Conservation (phyloP, 2,113 vertebrate genomes). For the Syngnathoides biaculeatus region DNA sequence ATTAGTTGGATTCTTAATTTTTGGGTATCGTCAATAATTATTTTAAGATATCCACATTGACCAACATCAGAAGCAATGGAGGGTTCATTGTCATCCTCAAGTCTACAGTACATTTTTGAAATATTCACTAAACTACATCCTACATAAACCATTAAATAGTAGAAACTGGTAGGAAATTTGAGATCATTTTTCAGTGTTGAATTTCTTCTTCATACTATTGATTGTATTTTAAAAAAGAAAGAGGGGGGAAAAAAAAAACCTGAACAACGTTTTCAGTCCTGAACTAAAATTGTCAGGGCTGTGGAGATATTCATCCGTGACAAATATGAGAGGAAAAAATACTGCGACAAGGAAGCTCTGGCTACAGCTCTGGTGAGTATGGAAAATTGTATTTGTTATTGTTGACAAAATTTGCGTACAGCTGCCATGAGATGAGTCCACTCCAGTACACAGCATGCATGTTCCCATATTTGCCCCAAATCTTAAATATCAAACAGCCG, state of each 20-base stretch:
- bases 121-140: background rate
- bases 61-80: no score
- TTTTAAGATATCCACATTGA: no score
- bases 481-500: no score
- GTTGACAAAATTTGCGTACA: background rate
- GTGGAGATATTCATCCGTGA: conserved; percentile 99
- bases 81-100: no score
- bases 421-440: conserved; percentile 3
- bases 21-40: background rate
- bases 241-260: background rate
- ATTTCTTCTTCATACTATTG: background rate
- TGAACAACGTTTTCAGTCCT: conserved; percentile 62
- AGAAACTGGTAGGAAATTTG: background rate
- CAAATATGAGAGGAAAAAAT: conserved; percentile 99
- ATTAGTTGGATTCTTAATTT: background rate
- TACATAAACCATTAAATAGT: background rate
- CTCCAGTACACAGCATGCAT: background rate
- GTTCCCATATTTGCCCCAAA: no score
- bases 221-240: no score
- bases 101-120: no score
- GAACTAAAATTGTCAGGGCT: conserved; percentile 82
- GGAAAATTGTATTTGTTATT: background rate
- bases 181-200: background rate
- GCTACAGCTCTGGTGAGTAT: conserved; percentile 84
- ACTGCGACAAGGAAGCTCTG: conserved; percentile 84